These are phyloP conservation scores for Axis porcinus DNA, from an alignment of 2,113 vertebrate species.

Conservation along the genomic window DNA sequence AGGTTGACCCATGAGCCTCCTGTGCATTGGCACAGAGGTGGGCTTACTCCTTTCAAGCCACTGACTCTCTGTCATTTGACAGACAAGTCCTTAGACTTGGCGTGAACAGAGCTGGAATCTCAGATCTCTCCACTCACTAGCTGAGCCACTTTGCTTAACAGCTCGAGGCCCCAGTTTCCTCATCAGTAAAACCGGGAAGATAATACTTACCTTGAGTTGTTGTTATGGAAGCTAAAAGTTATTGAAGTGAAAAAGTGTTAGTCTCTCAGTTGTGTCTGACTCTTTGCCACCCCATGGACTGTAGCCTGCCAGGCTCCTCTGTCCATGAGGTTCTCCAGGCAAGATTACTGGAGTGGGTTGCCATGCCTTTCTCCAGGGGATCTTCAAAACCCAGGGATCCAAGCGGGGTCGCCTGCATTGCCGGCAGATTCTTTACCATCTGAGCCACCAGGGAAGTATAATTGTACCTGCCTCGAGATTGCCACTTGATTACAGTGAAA, in stretches of 20 bases:
- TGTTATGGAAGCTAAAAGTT: not conserved
- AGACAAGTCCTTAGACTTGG: not conserved
- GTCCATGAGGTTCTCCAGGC: not conserved
- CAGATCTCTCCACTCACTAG: not conserved
- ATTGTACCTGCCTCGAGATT: not conserved
- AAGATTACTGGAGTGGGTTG: not conserved
- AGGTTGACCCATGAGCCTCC: not conserved
- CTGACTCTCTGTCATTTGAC: not conserved
- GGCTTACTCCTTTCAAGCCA: not conserved
- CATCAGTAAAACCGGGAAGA: not conserved
- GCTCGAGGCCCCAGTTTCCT: not conserved
- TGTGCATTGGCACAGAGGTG: not conserved
- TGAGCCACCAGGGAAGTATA: not conserved
- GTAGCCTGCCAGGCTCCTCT: not conserved
- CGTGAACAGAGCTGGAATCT: no score
- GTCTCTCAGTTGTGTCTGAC: not conserved
- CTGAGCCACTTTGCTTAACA: not conserved
- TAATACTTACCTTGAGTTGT: not conserved
- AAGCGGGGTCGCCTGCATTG: fast-evolving
- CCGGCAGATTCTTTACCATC: not conserved
- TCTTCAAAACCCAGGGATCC: not conserved
- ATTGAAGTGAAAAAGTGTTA: not conserved
- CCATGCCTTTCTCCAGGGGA: not conserved
- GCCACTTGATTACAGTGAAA: not conserved
- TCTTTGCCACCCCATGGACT: not conserved